Base-by-base conservation (phyloP, 2,113 vertebrate species). In the Sphaerodactylus townsendi region DNA sequence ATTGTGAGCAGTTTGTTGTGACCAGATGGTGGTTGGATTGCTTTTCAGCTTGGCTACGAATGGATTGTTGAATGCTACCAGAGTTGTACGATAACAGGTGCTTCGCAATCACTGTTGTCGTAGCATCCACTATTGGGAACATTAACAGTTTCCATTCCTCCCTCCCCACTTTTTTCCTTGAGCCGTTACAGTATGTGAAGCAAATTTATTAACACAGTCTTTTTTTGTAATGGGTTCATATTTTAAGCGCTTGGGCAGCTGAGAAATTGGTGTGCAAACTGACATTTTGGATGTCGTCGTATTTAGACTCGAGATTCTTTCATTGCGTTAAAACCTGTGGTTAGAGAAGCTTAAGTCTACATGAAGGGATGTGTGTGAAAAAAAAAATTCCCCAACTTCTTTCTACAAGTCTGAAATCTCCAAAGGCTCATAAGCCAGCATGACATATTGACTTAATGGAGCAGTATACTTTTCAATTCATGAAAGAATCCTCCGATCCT, bases 361-460 rank as follows among this genome's bases (percentile, higher is more conserved):
- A 78, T 23, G 53, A 77, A 91, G 85, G 84, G 79, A 44, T 15
- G 50, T 50, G 30, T 25, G 50, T 37, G 75, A 87, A 39, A 64
- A 10, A 46, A 30, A 46, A 50, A 74, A 76, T 83, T 41, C 0
- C 1, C 23, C 77, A 44, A 9, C 11, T 91, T 84, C 79, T 83
- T 93, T 74, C 85, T 87, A 90, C 89, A 93, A 93, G 90, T 88
- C 92, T 75, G 83, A 93, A 92, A 86, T 90, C 92, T 93, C 94
- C 76, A 87, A 85, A 92, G 87, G 76, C 79, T 85, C 91, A 59
- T 88, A 91, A 93, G 83, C 84, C 81, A 86, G 84, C 73, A 62
- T 91, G 91, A 93, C 92, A 90, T 88, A 95, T 93, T 91, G 86
- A 92, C 87, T 94, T 94, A 94, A 93, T 94, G 85, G 87, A 91